Evolutionary conservation across 1,140 invertebrate genomes (phyloP).

Genomic region (Drosophila bocqueti): DNA sequence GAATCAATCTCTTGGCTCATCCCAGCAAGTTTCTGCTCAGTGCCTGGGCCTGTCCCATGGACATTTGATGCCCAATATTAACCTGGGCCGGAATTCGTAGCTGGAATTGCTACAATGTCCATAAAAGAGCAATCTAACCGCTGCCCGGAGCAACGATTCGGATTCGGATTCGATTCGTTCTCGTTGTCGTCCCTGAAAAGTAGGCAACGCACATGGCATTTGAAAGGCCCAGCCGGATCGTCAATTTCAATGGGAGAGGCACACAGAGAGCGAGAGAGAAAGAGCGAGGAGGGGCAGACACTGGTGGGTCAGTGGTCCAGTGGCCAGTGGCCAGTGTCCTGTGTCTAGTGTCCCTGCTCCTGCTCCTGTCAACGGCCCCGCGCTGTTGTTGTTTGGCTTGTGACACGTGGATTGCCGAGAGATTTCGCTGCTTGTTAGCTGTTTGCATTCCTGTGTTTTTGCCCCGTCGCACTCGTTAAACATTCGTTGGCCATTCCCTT

Average conservation of each 20-base stretch:
- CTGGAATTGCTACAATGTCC: slow-evolving; percentile 20
- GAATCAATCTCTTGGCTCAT: too few species aligned
- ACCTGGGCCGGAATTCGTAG: slow-evolving; percentile 4
- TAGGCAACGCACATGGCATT: slow-evolving; percentile 10
- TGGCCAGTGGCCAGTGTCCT: slow-evolving; percentile 2
- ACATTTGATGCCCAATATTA: slow-evolving; percentile 26
- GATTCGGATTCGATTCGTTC: neutral
- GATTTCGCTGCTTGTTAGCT: slow-evolving; percentile 31
- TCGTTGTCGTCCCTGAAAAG: slow-evolving; percentile 16
- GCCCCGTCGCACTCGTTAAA: slow-evolving; percentile 16
- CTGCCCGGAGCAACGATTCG: slow-evolving; percentile 32
- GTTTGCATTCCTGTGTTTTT: slow-evolving; percentile 24
- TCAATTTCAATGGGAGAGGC: slow-evolving; percentile 14
- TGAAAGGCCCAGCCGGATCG: slow-evolving; percentile 10
- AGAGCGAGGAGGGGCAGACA: neutral
- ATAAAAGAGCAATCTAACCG: slow-evolving; percentile 45
- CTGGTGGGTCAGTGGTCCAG: slow-evolving; percentile 9
- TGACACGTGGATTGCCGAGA: slow-evolving; percentile 41
- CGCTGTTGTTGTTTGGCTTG: slow-evolving; percentile 36
- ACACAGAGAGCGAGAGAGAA: neutral
- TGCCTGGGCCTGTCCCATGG: neutral
- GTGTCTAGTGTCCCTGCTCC: slow-evolving; percentile 5
- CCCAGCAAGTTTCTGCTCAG: neutral
- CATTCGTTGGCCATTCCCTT: slow-evolving; percentile 20
- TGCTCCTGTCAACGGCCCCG: slow-evolving; percentile 21